Percentiles rank a stretch among this genome's conserved stretches.
phyloP scores from a whole-genome alignment of 53 echinoderm and acorn worm genomes.

The Henricia sp. region DNA sequence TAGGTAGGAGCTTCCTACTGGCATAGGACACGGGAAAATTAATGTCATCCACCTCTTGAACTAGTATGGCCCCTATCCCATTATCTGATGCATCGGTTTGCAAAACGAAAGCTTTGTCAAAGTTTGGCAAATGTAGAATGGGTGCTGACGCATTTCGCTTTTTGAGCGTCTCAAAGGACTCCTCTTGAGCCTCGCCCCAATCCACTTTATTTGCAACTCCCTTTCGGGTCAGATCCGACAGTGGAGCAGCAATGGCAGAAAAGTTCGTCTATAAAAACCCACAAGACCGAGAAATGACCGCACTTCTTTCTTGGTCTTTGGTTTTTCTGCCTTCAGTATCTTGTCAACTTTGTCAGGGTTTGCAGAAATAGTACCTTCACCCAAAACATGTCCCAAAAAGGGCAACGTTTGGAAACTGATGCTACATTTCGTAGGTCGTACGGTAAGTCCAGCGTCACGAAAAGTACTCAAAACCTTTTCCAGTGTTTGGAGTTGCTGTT shows the following conservation, averaged over 20 bases:
- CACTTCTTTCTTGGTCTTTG: constrained; percentile 69
- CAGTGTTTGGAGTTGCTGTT: constrained; percentile 60
- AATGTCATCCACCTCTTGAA: too few species aligned
- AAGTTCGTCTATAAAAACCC: neutral
- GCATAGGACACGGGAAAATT: too few species aligned
- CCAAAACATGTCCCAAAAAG: constrained; percentile 68
- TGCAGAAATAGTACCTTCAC: constrained; percentile 59
- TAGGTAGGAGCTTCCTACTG: too few species aligned
- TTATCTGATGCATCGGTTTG: too few species aligned
- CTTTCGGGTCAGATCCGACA: constrained; percentile 69
- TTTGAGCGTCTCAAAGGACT: constrained; percentile 67
- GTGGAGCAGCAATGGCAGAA: constrained; percentile 60
- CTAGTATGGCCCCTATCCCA: too few species aligned
- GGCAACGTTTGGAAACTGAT: constrained; percentile 39
- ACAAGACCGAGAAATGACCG: constrained; percentile 20
- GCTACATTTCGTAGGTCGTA: constrained; percentile 65
- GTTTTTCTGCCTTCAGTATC: constrained; percentile 48
- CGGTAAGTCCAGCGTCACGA: constrained; percentile 50
- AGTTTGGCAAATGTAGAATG: too few species aligned
- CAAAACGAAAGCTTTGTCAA: too few species aligned
- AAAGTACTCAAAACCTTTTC: constrained; percentile 22
- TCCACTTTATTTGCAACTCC: constrained; percentile 41
- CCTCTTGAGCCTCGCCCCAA: constrained; percentile 53
- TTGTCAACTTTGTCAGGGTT: constrained; percentile 66
- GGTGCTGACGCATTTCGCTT: too few species aligned